Base-by-base conservation (phyloP, 2,888 invertebrate species). In the Pyrrhosoma nymphula region DNA sequence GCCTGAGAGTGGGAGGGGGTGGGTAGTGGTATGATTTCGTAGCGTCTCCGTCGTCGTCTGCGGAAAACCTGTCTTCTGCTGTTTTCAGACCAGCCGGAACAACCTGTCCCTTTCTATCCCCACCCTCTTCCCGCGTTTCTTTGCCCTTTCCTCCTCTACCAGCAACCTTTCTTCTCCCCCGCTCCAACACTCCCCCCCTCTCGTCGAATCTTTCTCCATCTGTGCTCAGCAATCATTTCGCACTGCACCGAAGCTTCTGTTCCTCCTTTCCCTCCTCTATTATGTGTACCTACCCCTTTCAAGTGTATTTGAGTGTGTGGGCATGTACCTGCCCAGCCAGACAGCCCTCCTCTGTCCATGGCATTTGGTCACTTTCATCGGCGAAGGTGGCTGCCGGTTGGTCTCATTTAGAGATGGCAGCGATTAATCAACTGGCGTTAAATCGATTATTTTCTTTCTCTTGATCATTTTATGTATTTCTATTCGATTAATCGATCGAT, bases 51-150 rank as follows among this genome's bases (percentile, higher is more conserved):
- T 63, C 91, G 91, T 75, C 69, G 93, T 93, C 93, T 93, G 93
- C 82, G 82, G 93, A 47, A 93, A 93, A 93, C 93, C 93, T 93
- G 93, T 93, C 93, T 93, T 82, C 82, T 12, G 35, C 82, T 82
- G 69, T 93, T 69, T 69, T 93, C 93, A 63, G 93, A 93, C 93
- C 69, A 56, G 93, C 69, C 93, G 93, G 93, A 93, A 93, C 93
- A 93, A 93, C 93, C 93, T 93, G 93, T 93, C 93, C 35, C 47
- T 56, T 30, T 23, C 23, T 56, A 3, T 18, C 88, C n/a, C 55
- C 26, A 2, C 18, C 55, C n/a, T 69, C 69, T 26, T 47, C 47
- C 4, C 47, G 2, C 47, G 47, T 47, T 47, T 47, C 47, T 47
- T 47, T 2, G 47, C 47, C 26, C 23, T 56, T 12, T 0, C 88